A percentile compares a stretch with the other conserved stretches of the same genome.
These are phyloP conservation scores for Sylvietta virens DNA, from an alignment of 2,113 vertebrate species.

Conservation along the genomic window DNA sequence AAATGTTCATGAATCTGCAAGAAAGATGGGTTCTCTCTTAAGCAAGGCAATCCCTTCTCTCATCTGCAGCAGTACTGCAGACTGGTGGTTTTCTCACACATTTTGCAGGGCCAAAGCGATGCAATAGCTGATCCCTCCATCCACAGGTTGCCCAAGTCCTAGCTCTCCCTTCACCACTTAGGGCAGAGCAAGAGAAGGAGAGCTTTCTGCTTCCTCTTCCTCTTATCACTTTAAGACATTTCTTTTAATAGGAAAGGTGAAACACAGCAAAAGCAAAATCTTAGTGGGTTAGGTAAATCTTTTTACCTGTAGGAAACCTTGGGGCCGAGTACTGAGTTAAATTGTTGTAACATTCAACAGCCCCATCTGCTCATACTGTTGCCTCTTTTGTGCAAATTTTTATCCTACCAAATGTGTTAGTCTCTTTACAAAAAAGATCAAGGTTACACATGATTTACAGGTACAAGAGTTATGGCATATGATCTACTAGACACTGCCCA, in stretches of 20 bases:
- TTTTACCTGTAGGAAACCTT: neutral
- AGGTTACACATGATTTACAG: neutral
- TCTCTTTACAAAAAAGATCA: neutral
- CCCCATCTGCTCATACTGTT: neutral
- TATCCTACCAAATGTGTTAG: neutral
- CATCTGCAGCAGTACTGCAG: neutral
- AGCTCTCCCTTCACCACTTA: neutral
- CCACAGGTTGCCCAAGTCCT: neutral
- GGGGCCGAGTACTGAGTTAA: neutral
- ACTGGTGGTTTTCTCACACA: neutral
- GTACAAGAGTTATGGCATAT: accelerated
- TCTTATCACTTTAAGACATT: neutral
- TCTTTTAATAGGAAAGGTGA: neutral
- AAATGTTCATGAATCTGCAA: neutral
- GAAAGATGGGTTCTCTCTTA: neutral
- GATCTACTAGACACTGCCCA: neutral
- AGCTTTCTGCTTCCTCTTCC: neutral
- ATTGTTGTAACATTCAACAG: neutral
- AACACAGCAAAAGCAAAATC: neutral
- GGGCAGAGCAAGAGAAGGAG: neutral
- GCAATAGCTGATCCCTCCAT: neutral
- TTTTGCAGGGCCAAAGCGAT: neutral
- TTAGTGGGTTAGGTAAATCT: neutral
- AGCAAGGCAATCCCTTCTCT: neutral
- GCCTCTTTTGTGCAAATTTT: neutral